Evolutionary conservation across 2,888 invertebrate genomes (phyloP).

Genomic region (Aporophyla nigra): DNA sequence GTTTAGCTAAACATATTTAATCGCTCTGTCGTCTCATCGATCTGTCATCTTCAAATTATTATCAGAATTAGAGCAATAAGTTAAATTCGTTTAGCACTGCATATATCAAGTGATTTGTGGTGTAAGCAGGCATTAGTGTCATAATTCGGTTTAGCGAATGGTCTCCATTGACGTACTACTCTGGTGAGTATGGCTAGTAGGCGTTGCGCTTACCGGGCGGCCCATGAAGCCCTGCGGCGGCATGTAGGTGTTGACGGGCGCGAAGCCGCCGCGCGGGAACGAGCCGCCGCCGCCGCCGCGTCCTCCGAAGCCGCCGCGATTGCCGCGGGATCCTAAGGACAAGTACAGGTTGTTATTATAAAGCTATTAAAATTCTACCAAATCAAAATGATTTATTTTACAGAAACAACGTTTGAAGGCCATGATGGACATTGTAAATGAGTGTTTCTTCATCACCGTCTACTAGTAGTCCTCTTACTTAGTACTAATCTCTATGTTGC

Average conservation of each 20-base stretch:
- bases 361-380: slow-evolving; percentile 11
- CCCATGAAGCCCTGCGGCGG: slow-evolving; percentile 87
- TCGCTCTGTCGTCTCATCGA: background rate
- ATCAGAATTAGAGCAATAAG: background rate
- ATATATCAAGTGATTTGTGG: background rate
- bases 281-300: slow-evolving; percentile 86
- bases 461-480: no score
- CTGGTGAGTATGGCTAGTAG: slow-evolving; percentile 5
- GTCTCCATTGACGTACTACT: slow-evolving; percentile 17
- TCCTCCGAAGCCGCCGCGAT: slow-evolving; percentile 84
- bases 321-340: slow-evolving; percentile 82
- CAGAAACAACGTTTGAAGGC: background rate
- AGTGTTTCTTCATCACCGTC: background rate
- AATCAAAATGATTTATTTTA: background rate
- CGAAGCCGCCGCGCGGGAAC: slow-evolving; percentile 87
- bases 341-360: background rate
- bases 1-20: background rate
- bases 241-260: slow-evolving; percentile 86
- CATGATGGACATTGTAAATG: background rate
- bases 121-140: background rate
- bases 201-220: slow-evolving; percentile 79
- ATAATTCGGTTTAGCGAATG: background rate
- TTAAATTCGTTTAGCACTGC: background rate
- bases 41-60: background rate
- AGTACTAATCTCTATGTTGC: background rate